phyloP scores from a whole-genome alignment of 2,113 vertebrate genomes.

The Corythaixoides concolor region DNA sequence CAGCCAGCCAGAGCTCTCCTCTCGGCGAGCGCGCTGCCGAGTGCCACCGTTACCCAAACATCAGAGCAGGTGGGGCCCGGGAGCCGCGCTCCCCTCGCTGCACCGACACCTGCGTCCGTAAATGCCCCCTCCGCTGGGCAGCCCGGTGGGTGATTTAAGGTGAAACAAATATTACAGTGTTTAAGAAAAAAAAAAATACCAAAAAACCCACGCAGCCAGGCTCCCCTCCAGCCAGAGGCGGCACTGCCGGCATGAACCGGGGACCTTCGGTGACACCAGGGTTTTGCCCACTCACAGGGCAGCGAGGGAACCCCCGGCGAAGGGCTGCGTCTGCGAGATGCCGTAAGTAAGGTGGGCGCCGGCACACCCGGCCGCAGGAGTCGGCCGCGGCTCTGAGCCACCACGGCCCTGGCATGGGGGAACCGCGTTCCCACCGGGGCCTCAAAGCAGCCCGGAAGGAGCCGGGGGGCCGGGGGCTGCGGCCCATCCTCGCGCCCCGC shows the following conservation, averaged over 20 bases:
- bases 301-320: rapidly evolving
- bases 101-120: slow-evolving; percentile 33
- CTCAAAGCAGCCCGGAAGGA: neutral
- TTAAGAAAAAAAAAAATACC: neutral
- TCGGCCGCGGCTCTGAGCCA: neutral
- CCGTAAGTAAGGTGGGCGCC: rapidly evolving
- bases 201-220: neutral
- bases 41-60: neutral
- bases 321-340: neutral
- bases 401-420: rapidly evolving
- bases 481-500: rapidly evolving
- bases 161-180: neutral
- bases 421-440: neutral
- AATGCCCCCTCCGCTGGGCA: slow-evolving; percentile 13
- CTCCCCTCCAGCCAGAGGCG: rapidly evolving
- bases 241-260: rapidly evolving
- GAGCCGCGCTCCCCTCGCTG: neutral
- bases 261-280: rapidly evolving
- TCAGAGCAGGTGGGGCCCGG: neutral
- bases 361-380: neutral
- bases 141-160: neutral
- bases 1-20: neutral
- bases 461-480: neutral
- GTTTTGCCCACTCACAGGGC: rapidly evolving
- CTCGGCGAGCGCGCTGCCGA: neutral